A percentile compares a stretch with the other conserved stretches of the same genome.
Evolutionary conservation across 2,888 invertebrate genomes (phyloP).

Genomic region (Antheraea assamensis): DNA sequence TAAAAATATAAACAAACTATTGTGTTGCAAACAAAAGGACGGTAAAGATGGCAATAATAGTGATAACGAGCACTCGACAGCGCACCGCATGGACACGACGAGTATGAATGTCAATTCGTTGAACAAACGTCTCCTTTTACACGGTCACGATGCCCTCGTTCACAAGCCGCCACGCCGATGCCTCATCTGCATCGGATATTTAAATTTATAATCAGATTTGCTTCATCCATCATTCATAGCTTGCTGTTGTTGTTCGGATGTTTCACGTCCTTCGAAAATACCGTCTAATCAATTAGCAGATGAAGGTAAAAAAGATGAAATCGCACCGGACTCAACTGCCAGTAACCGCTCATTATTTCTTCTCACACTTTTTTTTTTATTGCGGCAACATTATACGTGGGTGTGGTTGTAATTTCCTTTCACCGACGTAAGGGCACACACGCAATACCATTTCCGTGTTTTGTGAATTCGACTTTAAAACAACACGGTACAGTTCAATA

Average conservation of each 20-base stretch:
- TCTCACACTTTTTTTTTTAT: conserved; percentile 82
- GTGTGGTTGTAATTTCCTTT: conserved; percentile 83
- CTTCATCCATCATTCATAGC: conserved; percentile 76
- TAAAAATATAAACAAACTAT: conserved; percentile 20
- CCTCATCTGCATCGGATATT: conserved; percentile 72
- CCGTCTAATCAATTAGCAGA: conserved; percentile 76
- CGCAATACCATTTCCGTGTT: conserved; percentile 58
- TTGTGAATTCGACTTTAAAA: conserved; percentile 43
- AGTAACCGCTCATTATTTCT: conserved; percentile 82
- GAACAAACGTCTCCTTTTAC: conserved; percentile 41
- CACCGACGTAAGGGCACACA: conserved; percentile 83
- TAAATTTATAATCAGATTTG: conserved; percentile 69
- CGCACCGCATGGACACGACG: conserved; percentile 25
- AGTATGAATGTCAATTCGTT: conserved; percentile 54
- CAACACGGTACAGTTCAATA: conserved; percentile 32
- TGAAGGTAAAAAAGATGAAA: conserved; percentile 69
- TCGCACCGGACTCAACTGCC: conserved; percentile 66
- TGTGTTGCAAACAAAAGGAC: conserved; percentile 23
- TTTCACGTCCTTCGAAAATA: conserved; percentile 53
- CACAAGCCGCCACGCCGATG: conserved; percentile 53
- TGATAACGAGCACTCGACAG: conserved; percentile 23
- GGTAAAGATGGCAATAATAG: conserved; percentile 22
- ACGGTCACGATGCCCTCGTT: conserved; percentile 56
- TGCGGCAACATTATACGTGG: conserved; percentile 82
- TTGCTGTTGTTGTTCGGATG: conserved; percentile 37